These are phyloP conservation scores for Eumacrocentrus americanus DNA, from an alignment of 2,888 invertebrate genomes.

Conservation along the genomic window DNA sequence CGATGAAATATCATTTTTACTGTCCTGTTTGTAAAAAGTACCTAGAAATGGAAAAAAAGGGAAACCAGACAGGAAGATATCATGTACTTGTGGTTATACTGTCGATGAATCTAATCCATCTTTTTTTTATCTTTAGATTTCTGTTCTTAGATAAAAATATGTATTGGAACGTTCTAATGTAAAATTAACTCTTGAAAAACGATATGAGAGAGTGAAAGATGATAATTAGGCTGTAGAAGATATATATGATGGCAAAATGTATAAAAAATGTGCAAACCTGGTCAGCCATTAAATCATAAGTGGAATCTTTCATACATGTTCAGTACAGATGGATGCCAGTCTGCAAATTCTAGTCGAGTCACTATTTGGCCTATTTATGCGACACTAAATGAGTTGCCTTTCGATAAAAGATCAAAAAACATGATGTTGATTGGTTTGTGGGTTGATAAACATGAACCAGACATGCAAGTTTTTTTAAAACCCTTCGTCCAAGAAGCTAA, in stretches of 20 bases:
- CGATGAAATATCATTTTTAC: no score
- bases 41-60: background rate
- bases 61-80: background rate
- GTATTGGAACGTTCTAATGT: background rate
- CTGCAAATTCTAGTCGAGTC: conserved; percentile 13
- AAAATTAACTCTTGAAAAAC: background rate
- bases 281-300: conserved; percentile 2
- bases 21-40: no score
- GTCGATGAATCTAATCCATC: background rate
- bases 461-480: conserved; percentile 27
- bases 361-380: conserved; percentile 30
- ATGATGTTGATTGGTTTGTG: conserved; percentile 30
- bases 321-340: conserved; percentile 33
- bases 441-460: conserved; percentile 24
- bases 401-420: conserved; percentile 15
- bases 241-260: no score
- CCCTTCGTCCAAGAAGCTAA: conserved; percentile 27
- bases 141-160: background rate
- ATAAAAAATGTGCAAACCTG: conserved; percentile 13
- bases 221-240: background rate
- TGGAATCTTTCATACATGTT: conserved; percentile 28
- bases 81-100: no score
- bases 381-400: conserved; percentile 15
- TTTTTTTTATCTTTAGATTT: background rate
- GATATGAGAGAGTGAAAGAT: background rate